phyloP scores from a whole-genome alignment of 2,797 vertebrate species.

The Heteromormyrus szaboi region DNA sequence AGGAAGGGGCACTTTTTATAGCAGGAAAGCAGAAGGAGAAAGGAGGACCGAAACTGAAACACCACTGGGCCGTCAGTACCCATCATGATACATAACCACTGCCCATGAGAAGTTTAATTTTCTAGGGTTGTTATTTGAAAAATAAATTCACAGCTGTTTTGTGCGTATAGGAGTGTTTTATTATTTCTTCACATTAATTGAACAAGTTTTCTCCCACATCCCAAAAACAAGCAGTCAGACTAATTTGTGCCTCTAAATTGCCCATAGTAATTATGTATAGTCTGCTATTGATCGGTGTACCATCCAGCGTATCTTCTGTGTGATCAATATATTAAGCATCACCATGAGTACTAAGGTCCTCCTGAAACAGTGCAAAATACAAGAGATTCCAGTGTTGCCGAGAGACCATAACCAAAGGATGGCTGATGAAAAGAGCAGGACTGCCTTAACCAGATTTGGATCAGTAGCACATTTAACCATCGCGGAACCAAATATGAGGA shows the following conservation, averaged over 20 bases:
- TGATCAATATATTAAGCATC: neutral
- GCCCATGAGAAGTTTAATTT: neutral
- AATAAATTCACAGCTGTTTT: neutral
- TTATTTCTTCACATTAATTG: neutral
- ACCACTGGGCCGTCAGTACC: neutral
- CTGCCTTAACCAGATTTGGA: neutral
- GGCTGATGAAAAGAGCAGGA: neutral
- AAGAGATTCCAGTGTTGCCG: neutral
- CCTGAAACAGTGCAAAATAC: neutral
- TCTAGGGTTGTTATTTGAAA: neutral
- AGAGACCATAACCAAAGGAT: neutral
- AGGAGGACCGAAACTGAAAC: neutral
- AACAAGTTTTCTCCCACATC: neutral
- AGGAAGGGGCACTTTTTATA: neutral
- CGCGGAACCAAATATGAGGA: neutral
- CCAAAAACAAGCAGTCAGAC: neutral
- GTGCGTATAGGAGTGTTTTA: neutral
- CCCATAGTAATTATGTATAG: neutral
- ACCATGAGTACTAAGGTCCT: neutral
- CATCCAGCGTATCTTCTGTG: neutral
- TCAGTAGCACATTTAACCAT: neutral
- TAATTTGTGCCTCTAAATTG: neutral
- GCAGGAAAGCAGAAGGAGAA: neutral
- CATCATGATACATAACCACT: neutral
- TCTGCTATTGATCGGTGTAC: neutral